Conservation (phyloP, 2,113 vertebrate genomes). For the Scopus umbretta region DNA sequence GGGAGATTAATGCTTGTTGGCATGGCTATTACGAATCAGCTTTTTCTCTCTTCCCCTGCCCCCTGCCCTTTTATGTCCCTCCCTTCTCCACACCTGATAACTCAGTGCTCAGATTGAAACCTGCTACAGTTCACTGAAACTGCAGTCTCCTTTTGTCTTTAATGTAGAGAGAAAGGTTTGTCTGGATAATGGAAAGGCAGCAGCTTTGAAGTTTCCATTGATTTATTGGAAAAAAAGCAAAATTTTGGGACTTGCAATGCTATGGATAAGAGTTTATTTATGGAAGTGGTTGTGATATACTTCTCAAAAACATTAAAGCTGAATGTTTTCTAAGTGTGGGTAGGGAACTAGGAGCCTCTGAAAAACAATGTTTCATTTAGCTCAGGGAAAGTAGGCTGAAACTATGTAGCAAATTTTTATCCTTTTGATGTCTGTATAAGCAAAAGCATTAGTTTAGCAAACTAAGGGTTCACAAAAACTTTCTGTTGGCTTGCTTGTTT, state of each 20-base stretch:
- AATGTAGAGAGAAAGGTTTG: neutral
- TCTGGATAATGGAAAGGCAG: neutral
- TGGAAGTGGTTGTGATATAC: neutral
- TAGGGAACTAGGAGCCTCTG: neutral
- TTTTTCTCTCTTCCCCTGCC: neutral
- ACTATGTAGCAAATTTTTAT: neutral
- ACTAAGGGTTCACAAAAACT: neutral
- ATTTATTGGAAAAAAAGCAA: neutral
- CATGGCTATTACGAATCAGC: neutral
- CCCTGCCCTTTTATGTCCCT: neutral
- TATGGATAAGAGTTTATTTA: neutral
- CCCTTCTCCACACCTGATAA: neutral
- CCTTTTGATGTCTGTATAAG: neutral
- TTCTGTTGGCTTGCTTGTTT: neutral
- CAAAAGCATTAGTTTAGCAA: neutral
- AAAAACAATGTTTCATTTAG: neutral
- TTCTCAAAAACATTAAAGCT: neutral
- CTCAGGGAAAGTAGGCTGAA: neutral
- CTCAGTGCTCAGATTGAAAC: neutral
- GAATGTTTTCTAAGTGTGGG: neutral
- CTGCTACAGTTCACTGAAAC: neutral
- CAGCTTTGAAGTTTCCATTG: neutral
- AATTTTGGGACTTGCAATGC: rapidly evolving
- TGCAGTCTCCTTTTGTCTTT: neutral
- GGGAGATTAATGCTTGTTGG: neutral